These are phyloP conservation scores for Drosophila orena DNA, from an alignment of 1,140 invertebrate genomes.

Conservation along the genomic window DNA sequence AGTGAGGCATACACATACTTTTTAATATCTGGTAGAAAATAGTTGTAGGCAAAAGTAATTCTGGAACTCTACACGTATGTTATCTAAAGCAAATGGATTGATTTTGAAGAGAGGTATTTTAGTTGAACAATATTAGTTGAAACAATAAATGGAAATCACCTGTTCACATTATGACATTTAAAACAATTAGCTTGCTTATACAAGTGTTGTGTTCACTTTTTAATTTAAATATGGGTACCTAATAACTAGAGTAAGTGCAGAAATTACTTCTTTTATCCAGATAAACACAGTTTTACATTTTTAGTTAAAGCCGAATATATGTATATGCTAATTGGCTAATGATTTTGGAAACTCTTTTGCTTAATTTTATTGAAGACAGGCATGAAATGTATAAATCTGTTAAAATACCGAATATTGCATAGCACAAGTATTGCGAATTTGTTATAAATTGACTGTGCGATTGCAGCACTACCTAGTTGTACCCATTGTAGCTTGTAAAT, in stretches of 20 bases:
- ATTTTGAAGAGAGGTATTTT: background rate
- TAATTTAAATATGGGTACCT: too few species aligned
- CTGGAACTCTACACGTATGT: background rate
- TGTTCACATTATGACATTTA: background rate
- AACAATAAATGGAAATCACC: background rate
- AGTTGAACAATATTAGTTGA: too few species aligned
- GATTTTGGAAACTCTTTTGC: background rate
- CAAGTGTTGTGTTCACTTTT: background rate
- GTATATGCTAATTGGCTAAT: too few species aligned
- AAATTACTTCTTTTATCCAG: background rate
- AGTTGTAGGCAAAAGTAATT: background rate
- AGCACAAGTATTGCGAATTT: slow-evolving; percentile 3
- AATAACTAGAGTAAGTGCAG: background rate
- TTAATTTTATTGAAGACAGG: slow-evolving; percentile 2
- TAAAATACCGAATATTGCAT: background rate
- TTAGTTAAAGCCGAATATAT: background rate
- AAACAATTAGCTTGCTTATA: background rate
- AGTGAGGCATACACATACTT: background rate
- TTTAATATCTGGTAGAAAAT: background rate
- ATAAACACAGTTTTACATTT: background rate
- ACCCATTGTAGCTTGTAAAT: background rate
- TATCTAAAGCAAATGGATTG: background rate
- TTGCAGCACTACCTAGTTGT: background rate
- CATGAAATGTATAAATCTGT: background rate
- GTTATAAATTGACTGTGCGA: background rate